Conservation (phyloP, 53 echinoderm and acorn worm genomes). For the Mesocentrotus franciscanus region DNA sequence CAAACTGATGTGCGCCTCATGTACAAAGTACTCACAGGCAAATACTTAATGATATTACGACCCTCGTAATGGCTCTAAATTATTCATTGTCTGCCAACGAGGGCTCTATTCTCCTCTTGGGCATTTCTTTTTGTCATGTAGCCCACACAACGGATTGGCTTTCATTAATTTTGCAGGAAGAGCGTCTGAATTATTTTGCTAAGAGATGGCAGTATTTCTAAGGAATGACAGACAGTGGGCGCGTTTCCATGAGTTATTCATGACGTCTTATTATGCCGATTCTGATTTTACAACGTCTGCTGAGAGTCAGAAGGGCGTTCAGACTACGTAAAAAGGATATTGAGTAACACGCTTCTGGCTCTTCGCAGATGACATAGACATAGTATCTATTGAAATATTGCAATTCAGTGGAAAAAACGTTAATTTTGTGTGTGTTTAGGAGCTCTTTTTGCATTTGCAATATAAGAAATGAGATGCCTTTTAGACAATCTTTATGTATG, state of each 20-base stretch:
- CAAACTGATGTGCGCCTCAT: background rate
- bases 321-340: background rate
- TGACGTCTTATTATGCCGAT: background rate
- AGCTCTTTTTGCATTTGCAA: too few relatives aligned
- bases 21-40: background rate
- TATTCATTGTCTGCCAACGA: constrained; percentile 54
- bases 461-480: too few relatives aligned
- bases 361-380: too few relatives aligned
- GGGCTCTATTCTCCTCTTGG: constrained; percentile 28
- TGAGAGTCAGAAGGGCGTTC: background rate
- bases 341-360: too few relatives aligned
- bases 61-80: constrained; percentile 51
- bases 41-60: constrained; percentile 47
- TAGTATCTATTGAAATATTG: too few relatives aligned
- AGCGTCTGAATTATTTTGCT: constrained; percentile 47
- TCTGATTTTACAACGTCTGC: constrained; percentile 13
- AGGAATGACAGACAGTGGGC: constrained; percentile 9
- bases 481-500: too few relatives aligned
- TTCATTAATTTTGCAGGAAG: constrained; percentile 37
- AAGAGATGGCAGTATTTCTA: constrained; percentile 32
- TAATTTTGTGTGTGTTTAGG: too few relatives aligned
- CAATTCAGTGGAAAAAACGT: too few relatives aligned
- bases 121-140: constrained; percentile 35
- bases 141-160: constrained; percentile 1
- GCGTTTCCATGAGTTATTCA: constrained; percentile 15